Conservation (phyloP, 2,113 vertebrate species). For the Myotis brandtii region DNA sequence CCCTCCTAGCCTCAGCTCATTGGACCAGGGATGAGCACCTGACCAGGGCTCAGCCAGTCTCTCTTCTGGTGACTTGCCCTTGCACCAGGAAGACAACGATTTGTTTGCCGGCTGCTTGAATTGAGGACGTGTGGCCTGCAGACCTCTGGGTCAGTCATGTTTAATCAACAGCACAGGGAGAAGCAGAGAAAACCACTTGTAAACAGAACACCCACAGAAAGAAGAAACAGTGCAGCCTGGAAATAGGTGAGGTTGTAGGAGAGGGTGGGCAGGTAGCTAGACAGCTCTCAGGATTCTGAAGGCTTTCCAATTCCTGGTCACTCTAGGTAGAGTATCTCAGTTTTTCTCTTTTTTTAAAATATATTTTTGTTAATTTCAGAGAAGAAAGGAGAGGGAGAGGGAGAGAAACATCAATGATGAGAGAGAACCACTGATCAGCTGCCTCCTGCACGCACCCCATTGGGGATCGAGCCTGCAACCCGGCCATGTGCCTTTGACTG, state of each 20-base stretch:
- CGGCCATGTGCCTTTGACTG: too few species aligned
- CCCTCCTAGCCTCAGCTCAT: neutral
- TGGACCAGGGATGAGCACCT: neutral
- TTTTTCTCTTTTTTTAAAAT: too few species aligned
- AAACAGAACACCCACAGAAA: neutral
- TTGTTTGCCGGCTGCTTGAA: constrained; percentile 11
- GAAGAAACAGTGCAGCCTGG: neutral
- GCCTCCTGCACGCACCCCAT: too few species aligned
- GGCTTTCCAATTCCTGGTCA: neutral
- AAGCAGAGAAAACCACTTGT: neutral
- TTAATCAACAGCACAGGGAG: neutral
- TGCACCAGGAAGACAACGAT: constrained; percentile 1
- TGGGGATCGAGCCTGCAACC: too few species aligned
- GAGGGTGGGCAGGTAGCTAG: neutral
- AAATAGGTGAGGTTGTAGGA: neutral
- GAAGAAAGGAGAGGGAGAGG: too few species aligned
- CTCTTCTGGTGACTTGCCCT: neutral
- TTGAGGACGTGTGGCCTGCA: neutral
- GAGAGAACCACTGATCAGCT: too few species aligned
- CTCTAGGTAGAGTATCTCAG: neutral
- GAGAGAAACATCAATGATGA: too few species aligned
- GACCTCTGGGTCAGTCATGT: neutral
- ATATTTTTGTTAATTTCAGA: too few species aligned
- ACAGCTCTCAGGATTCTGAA: neutral
- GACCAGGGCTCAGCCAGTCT: neutral